These are phyloP conservation scores for Metalampra italica DNA, from an alignment of 2,888 invertebrate species.

Conservation along the genomic window DNA sequence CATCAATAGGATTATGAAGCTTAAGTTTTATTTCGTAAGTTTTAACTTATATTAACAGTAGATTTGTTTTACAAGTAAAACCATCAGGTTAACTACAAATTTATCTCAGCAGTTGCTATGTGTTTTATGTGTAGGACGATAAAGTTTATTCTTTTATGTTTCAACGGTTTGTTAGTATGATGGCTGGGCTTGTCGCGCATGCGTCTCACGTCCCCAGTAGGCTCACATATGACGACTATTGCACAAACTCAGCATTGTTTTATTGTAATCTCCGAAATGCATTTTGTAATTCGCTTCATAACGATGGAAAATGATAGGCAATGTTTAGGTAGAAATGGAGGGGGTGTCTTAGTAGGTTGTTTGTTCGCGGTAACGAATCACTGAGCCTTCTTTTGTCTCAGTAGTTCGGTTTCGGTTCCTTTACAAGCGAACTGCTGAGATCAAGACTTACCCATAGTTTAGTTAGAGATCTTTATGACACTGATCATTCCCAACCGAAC, in stretches of 20 bases:
- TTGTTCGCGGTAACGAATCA: too few relatives aligned
- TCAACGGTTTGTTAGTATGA: neutral
- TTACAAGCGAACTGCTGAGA: too few relatives aligned
- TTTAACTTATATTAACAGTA: neutral
- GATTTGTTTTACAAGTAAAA: neutral
- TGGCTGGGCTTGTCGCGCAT: constrained; percentile 25
- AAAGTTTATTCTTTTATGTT: neutral
- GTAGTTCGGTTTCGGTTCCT: too few relatives aligned
- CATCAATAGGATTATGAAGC: neutral
- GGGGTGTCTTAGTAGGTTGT: too few relatives aligned
- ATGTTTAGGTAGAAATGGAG: constrained; percentile 1
- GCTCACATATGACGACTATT: constrained; percentile 42
- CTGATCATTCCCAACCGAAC: too few relatives aligned
- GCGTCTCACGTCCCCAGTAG: constrained; percentile 37
- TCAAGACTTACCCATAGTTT: too few relatives aligned
- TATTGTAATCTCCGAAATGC: constrained; percentile 28
- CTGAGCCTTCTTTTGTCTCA: too few relatives aligned
- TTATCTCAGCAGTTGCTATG: neutral
- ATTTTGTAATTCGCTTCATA: constrained; percentile 32
- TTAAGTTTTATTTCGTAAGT: neutral
- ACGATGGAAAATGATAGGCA: constrained; percentile 11
- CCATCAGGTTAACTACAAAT: neutral
- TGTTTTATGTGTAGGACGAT: neutral
- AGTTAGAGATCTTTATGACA: too few relatives aligned
- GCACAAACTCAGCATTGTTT: constrained; percentile 45